These are phyloP conservation scores for Danionella dracula DNA, from an alignment of 2,797 vertebrate genomes.

Conservation along the genomic window DNA sequence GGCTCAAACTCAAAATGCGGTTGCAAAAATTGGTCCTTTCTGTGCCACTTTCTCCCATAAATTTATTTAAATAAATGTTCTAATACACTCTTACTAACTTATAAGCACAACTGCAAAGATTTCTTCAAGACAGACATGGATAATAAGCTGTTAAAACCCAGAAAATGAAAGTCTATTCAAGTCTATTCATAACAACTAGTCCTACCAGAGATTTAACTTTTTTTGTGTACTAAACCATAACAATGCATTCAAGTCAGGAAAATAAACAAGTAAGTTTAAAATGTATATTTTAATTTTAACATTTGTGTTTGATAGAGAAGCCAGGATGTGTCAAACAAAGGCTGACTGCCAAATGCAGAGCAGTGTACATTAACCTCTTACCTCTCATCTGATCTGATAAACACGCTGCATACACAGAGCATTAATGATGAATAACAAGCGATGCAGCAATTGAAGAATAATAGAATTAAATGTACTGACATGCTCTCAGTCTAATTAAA, in stretches of 20 bases:
- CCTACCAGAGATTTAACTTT: constrained; percentile 29
- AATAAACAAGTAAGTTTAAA: no score
- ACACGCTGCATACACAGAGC: constrained; percentile 42
- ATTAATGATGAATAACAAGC: constrained; percentile 58
- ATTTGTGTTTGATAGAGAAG: constrained; percentile 23
- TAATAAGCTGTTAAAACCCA: background rate
- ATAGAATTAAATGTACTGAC: constrained; percentile 39
- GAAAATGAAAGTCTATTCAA: background rate
- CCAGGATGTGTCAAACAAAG: constrained; percentile 51
- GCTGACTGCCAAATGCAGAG: constrained; percentile 61
- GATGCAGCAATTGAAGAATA: constrained; percentile 51
- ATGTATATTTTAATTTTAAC: no score
- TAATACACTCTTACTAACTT: background rate
- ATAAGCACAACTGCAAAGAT: background rate
- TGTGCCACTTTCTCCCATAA: no score
- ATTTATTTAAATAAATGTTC: no score
- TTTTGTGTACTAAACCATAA: no score
- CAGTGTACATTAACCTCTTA: constrained; percentile 34
- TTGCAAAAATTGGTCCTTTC: no score
- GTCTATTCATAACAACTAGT: no score
- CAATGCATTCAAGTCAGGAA: no score
- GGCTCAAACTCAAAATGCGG: no score
- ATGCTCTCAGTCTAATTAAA: constrained; percentile 10
- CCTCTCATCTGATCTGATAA: constrained; percentile 32
- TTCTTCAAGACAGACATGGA: background rate